Conservation (phyloP, 2,888 invertebrate genomes). For the Coleophora flavipennella region DNA sequence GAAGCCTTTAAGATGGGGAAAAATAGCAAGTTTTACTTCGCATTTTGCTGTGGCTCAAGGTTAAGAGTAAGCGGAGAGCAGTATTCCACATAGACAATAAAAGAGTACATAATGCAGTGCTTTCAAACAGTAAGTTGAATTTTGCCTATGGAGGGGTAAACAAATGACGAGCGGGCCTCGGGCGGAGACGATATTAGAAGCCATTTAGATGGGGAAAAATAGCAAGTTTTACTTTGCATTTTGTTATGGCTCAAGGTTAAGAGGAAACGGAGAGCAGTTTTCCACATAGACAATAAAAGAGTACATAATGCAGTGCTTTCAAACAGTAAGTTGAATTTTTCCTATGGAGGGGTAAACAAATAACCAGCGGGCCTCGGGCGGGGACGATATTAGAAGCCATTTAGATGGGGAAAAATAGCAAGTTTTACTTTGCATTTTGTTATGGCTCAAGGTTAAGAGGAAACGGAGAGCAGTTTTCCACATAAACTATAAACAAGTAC, state of each 20-base stretch:
- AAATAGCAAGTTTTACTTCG: conserved; percentile 66
- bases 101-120: conserved; percentile 64
- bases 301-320: conserved; percentile 66
- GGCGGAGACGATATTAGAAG: conserved; percentile 64
- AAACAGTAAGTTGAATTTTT: conserved; percentile 66
- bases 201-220: conserved; percentile 69
- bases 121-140: conserved; percentile 66
- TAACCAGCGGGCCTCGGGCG: conserved; percentile 62
- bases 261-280: conserved; percentile 4
- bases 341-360: conserved; percentile 62
- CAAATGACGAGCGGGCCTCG: conserved; percentile 65
- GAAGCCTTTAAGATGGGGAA: conserved; percentile 69
- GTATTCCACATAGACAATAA: conserved; percentile 48
- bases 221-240: conserved; percentile 62
- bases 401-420: conserved; percentile 67
- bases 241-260: conserved; percentile 21
- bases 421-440: conserved; percentile 56
- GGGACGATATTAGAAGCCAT: conserved; percentile 65
- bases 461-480: neutral
- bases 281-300: conserved; percentile 58
- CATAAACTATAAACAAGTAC: too few relatives aligned
- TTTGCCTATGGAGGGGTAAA: conserved; percentile 62
- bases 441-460: conserved; percentile 18
- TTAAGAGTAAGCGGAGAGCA: conserved; percentile 7
- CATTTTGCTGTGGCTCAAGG: conserved; percentile 30